These are phyloP conservation scores for Pterophyllum scalare DNA, from an alignment of 2,113 vertebrate species.

Conservation along the genomic window DNA sequence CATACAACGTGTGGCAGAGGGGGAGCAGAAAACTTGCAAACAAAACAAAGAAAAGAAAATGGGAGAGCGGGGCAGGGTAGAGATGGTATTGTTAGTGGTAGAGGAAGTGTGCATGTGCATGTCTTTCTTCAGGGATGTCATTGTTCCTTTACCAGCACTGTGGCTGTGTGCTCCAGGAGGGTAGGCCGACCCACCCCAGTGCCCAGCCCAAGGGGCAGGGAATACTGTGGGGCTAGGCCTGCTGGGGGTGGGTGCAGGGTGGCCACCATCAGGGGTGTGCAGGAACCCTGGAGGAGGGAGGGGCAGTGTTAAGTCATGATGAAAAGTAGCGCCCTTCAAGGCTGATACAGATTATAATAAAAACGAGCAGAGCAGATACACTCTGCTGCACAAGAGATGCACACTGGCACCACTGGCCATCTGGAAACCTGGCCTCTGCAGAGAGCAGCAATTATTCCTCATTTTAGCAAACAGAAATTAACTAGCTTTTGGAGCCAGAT, in stretches of 20 bases:
- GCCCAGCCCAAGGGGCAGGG: conserved; percentile 96
- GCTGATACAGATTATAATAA: conserved; percentile 12
- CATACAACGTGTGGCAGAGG: conserved; percentile 15
- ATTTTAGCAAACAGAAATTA: conserved; percentile 33
- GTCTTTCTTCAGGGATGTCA: conserved; percentile 40
- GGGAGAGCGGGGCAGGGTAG: conserved; percentile 33
- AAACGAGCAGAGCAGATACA: conserved; percentile 4
- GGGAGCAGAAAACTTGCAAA: conserved; percentile 30
- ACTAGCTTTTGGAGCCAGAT: conserved; percentile 19
- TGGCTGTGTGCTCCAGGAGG: conserved; percentile 98
- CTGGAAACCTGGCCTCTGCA: conserved; percentile 39
- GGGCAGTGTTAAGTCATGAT: conserved; percentile 64
- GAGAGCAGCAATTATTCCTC: conserved; percentile 2
- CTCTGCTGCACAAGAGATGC: conserved; percentile 26
- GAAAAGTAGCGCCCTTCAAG: conserved; percentile 41
- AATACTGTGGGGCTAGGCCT: conserved; percentile 97
- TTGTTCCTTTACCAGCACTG: conserved; percentile 94
- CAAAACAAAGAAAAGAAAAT: conserved; percentile 21
- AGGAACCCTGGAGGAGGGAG: conserved; percentile 94
- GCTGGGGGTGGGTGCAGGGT: conserved; percentile 98
- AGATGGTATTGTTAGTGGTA: conserved; percentile 64
- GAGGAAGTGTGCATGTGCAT: conserved; percentile 37
- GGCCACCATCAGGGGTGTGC: conserved; percentile 99
- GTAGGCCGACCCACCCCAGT: conserved; percentile 94
- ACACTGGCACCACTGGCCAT: conserved; percentile 21